Evolutionary conservation across 1,140 invertebrate species (phyloP).

Genomic region (Eumeta japonica): DNA sequence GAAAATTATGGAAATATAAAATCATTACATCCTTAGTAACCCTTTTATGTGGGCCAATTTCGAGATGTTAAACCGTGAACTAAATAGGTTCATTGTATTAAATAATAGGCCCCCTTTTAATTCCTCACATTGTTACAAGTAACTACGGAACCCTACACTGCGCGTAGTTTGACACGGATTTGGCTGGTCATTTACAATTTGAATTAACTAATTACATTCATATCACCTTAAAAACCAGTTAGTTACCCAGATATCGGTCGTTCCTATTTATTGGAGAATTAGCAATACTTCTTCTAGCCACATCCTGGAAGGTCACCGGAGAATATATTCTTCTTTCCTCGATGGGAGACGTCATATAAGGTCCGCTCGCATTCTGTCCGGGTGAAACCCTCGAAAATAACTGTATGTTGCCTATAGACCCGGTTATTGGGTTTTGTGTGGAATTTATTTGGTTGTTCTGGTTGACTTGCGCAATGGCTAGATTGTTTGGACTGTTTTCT

Average conservation of each 20-base stretch:
- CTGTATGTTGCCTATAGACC: neutral
- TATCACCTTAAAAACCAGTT: no score
- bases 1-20: no score
- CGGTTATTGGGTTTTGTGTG: neutral
- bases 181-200: no score
- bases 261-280: slow-evolving; percentile 64
- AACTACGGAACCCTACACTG: no score
- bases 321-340: slow-evolving; percentile 73
- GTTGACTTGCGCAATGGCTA: neutral
- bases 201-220: neutral
- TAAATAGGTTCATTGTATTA: no score
- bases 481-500: slow-evolving; percentile 26
- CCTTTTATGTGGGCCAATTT: no score
- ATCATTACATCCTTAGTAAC: no score
- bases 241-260: no score
- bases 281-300: slow-evolving; percentile 70
- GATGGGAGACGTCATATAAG: slow-evolving; percentile 33
- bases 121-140: no score
- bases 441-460: slow-evolving; percentile 1
- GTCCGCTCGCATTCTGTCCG: slow-evolving; percentile 23
- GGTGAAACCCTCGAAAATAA: slow-evolving; percentile 15
- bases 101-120: no score
- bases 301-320: slow-evolving; percentile 81
- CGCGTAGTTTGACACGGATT: no score
- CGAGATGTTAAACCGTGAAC: no score